These are phyloP conservation scores for Lutraria rhynchaena DNA, from an alignment of 1,140 invertebrate species.

Conservation along the genomic window DNA sequence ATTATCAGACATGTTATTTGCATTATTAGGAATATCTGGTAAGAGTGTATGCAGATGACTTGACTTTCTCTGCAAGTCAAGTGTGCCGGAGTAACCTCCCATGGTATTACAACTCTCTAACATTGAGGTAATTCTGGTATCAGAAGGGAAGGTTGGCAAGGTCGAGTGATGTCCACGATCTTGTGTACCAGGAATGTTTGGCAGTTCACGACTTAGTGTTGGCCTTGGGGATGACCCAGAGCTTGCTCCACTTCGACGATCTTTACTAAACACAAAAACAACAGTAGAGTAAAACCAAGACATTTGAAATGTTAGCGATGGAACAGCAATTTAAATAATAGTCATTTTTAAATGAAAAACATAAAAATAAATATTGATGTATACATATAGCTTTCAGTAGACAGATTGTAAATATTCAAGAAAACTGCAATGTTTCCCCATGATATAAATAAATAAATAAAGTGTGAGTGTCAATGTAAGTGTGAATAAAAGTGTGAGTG, in stretches of 20 bases:
- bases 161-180: constrained; percentile 40
- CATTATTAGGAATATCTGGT: constrained; percentile 43
- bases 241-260: constrained; percentile 44
- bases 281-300: too few species aligned
- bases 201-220: constrained; percentile 39
- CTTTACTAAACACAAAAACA: constrained; percentile 24
- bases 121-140: constrained; percentile 1
- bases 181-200: constrained; percentile 41
- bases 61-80: constrained; percentile 14
- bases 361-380: too few species aligned
- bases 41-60: constrained; percentile 23
- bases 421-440: neutral
- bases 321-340: too few species aligned
- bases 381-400: too few species aligned
- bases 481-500: neutral
- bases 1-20: neutral
- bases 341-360: too few species aligned
- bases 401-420: too few species aligned
- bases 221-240: constrained; percentile 52
- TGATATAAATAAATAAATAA: neutral
- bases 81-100: neutral
- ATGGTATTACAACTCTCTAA: too few species aligned
- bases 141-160: constrained; percentile 36
- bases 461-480: neutral
- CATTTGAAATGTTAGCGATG: too few species aligned